Conservation (phyloP, 2,113 vertebrate species). For the Bombycilla garrulus region DNA sequence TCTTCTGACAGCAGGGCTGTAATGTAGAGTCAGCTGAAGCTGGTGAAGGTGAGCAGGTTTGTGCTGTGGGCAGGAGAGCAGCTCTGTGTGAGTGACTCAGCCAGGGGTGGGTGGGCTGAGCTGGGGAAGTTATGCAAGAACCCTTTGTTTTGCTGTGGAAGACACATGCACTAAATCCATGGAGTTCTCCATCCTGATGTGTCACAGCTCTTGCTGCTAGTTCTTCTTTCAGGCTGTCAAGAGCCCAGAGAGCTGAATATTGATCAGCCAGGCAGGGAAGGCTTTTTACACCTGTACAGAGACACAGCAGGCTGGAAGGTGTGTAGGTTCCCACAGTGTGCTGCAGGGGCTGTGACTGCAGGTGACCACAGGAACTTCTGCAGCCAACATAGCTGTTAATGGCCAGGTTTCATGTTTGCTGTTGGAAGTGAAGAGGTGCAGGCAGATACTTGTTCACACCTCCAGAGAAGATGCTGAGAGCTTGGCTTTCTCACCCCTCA, state of each 20-base stretch:
- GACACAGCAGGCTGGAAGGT: not conserved
- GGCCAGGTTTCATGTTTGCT: not conserved
- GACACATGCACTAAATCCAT: not conserved
- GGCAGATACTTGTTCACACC: not conserved
- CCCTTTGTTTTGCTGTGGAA: not conserved
- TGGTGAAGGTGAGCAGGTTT: not conserved
- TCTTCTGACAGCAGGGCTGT: not conserved
- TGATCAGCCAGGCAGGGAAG: not conserved
- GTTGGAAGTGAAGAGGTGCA: not conserved
- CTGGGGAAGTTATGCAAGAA: not conserved
- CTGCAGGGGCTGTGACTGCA: not conserved
- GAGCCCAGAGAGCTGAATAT: not conserved
- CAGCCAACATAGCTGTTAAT: not conserved
- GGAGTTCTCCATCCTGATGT: rapidly evolving
- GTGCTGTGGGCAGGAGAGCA: not conserved
- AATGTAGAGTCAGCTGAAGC: not conserved
- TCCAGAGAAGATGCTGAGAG: not conserved
- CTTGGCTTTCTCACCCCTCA: not conserved
- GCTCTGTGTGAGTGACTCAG: not conserved
- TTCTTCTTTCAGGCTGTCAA: not conserved
- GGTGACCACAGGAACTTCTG: not conserved
- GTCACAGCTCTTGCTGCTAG: not conserved
- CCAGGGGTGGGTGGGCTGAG: not conserved
- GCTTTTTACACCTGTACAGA: not conserved
- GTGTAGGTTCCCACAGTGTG: not conserved